phyloP scores from a whole-genome alignment of 2,888 invertebrate species.

The Ectemnius continuus region DNA sequence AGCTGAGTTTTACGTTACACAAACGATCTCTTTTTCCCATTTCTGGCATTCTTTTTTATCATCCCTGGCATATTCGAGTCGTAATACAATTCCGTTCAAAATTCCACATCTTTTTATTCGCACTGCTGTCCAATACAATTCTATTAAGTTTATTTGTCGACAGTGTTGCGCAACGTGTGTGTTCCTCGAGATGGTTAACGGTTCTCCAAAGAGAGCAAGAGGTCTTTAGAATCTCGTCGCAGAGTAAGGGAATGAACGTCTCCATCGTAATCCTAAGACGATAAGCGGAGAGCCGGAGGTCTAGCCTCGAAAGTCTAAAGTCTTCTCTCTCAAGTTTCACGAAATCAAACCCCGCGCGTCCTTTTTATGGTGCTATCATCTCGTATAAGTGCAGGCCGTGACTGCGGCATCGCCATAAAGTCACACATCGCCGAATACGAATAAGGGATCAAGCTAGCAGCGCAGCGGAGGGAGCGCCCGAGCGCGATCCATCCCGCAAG shows the following conservation, averaged over 20 bases:
- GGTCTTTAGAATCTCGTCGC: background rate
- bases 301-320: slow-evolving; percentile 6
- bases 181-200: background rate
- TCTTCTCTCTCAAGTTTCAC: slow-evolving; percentile 39
- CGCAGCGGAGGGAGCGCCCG: background rate
- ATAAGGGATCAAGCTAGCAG: slow-evolving; percentile 19
- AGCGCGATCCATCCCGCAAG: slow-evolving; percentile 24
- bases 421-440: slow-evolving; percentile 44
- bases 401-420: slow-evolving; percentile 18
- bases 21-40: background rate
- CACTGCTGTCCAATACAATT: no score
- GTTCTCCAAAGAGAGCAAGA: no score
- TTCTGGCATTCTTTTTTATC: no score
- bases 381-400: slow-evolving; percentile 30
- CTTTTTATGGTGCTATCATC: slow-evolving; percentile 37
- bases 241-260: background rate
- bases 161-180: no score
- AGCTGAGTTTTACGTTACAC: background rate
- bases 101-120: no score
- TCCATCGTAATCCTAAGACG: slow-evolving; percentile 13
- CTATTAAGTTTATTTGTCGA: no score
- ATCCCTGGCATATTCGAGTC: no score
- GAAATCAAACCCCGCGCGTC: slow-evolving; percentile 24
- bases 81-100: no score
- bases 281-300: slow-evolving; percentile 13